Evolutionary conservation across 2,113 vertebrate species (phyloP).

Genomic region (Eubucco bourcierii): DNA sequence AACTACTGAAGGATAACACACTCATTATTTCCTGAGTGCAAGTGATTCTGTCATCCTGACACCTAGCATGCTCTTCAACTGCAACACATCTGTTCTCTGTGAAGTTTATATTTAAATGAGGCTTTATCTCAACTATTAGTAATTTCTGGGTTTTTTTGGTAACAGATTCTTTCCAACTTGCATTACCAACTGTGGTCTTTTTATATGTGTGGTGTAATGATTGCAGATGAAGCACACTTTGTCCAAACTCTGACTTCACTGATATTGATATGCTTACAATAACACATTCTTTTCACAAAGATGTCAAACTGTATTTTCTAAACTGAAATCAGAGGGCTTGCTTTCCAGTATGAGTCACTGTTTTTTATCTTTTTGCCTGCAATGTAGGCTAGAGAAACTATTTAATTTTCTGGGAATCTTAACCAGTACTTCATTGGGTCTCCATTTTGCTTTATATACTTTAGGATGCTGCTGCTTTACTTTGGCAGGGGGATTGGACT

Average conservation of each 20-base stretch:
- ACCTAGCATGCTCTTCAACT: neutral
- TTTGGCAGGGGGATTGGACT: no score
- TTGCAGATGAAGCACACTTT: neutral
- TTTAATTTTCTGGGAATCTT: neutral
- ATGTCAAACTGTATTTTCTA: slow-evolving; percentile 21
- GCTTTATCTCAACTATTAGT: neutral
- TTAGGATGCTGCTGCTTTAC: neutral
- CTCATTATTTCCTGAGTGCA: neutral
- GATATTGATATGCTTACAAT: neutral
- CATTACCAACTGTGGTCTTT: neutral
- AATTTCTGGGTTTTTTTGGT: neutral
- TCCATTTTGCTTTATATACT: neutral
- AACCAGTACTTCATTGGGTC: slow-evolving; percentile 1
- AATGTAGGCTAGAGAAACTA: neutral
- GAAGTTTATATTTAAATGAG: neutral
- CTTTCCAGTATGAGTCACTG: neutral
- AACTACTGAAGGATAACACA: neutral
- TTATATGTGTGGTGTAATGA: neutral
- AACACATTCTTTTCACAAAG: neutral
- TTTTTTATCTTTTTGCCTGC: neutral
- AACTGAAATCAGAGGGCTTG: neutral
- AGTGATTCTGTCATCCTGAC: neutral
- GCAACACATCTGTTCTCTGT: fast-evolving
- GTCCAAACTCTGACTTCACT: neutral
- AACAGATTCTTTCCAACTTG: neutral